Evolutionary conservation across 2,113 vertebrate species (phyloP), one percentile per base, ranked within the genome.

Genomic region (Hypocryptadius cinnamomeus): DNA sequence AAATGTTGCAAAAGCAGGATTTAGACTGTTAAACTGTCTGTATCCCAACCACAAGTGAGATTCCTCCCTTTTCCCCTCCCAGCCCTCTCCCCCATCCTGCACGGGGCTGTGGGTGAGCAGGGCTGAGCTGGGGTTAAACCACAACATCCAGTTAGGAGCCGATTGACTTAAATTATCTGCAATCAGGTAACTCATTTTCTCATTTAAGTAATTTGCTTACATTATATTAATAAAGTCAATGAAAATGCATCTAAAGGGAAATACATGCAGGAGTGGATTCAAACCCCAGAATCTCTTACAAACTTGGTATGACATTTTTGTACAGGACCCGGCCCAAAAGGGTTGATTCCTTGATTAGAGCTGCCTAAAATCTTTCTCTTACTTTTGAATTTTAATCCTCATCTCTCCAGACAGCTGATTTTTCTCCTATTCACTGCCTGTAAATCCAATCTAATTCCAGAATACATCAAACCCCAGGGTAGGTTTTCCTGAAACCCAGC

Each of bases 361-460:
- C 68, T 86, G 61, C 82, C 77, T 85, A 20, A 96, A 92, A 35
- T 81, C 66, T 94, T 92, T 79, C 53, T 87, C 64, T 87, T 79
- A 73, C 69, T 87, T 93, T 79, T 86, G 53, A 76, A 74, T 96
- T 93, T 96, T 94, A 96, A 96, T 95, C 94, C 69, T 74, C 77
- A 30, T 77, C 66, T 95, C 88, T 92, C 80, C 27, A 88, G 83
- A 88, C 77, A 90, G 35, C 74, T 93, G 66, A 53, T 87, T 93
- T 85, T 73, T 66, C 47, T 92, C 54, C 54, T 79, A n/a, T 79
- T 81, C 86, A 76, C 33, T 82, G 76, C n/a, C 61, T 65, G 90
- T 79, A 86, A 95, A 95, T 76, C 82, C 83, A 91, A 85, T 93
- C 92, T 92, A 82, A 94, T 65, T 90, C 93, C 73, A 92, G 81